These are phyloP conservation scores for Phrynocephalus forsythii DNA, from an alignment of 2,797 vertebrate genomes.

Conservation along the genomic window DNA sequence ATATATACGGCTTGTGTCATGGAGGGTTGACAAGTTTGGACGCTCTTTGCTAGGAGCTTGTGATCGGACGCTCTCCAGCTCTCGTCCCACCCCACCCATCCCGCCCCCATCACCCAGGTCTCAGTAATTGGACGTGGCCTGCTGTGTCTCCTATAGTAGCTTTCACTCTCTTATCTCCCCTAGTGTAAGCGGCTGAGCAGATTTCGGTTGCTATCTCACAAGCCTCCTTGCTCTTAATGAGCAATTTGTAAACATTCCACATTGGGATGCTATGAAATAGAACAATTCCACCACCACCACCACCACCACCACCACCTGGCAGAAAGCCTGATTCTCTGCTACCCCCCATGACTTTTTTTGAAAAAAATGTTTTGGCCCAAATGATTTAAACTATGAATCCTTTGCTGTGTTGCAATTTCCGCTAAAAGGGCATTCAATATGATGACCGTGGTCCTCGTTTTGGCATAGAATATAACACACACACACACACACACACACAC, in stretches of 20 bases:
- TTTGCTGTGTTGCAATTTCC: constrained; percentile 55
- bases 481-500: too few species aligned
- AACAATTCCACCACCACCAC: constrained; percentile 67
- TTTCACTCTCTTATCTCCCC: constrained; percentile 91
- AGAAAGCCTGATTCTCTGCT: neutral
- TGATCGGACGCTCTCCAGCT: constrained; percentile 68
- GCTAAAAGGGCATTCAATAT: rapidly evolving
- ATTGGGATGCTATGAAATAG: constrained; percentile 87
- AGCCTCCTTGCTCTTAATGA: constrained; percentile 95
- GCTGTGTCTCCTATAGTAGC: constrained; percentile 83
- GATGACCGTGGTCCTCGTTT: neutral
- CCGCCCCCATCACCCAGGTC: constrained; percentile 85
- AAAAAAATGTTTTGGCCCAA: constrained; percentile 43
- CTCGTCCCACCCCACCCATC: constrained; percentile 75
- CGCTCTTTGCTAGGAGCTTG: constrained; percentile 78
- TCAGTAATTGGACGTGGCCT: constrained; percentile 85
- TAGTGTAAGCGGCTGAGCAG: constrained; percentile 90
- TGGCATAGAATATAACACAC: neutral
- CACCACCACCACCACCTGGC: constrained; percentile 61
- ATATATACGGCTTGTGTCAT: constrained; percentile 78
- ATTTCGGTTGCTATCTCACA: constrained; percentile 89
- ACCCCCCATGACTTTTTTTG: constrained; percentile 20
- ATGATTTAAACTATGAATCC: constrained; percentile 34
- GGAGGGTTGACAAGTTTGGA: constrained; percentile 83
- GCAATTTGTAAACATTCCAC: constrained; percentile 98